Evolutionary conservation across 2,113 vertebrate species (phyloP).

Genomic region (Larimichthys crocea): DNA sequence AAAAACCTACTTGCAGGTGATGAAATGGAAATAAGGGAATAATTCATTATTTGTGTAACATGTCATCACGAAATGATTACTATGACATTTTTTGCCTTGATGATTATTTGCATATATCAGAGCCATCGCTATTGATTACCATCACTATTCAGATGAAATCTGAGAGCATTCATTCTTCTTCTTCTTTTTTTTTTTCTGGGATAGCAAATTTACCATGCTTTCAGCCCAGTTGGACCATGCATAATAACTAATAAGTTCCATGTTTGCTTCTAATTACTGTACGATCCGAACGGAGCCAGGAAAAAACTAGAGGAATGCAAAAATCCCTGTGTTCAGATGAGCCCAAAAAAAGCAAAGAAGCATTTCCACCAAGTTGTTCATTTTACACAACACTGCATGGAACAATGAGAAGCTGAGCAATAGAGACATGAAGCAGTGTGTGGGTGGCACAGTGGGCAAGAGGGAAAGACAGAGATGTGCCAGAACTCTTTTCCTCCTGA

Average conservation of each 20-base stretch:
- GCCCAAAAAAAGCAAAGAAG: conserved; percentile 40
- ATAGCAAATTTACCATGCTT: conserved; percentile 7
- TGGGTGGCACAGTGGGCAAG: conserved; percentile 66
- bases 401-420: conserved; percentile 56
- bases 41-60: conserved; percentile 30
- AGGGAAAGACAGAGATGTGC: conserved; percentile 50
- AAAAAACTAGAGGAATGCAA: conserved; percentile 15
- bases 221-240: not conserved
- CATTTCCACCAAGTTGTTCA: conserved; percentile 61
- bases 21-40: conserved; percentile 13
- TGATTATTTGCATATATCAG: conserved; percentile 25
- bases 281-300: not conserved
- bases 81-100: conserved; percentile 11
- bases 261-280: conserved; percentile 22
- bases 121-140: conserved; percentile 23
- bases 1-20: conserved; percentile 18
- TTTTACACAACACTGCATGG: conserved; percentile 64
- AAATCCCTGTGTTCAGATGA: conserved; percentile 31
- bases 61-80: conserved; percentile 27
- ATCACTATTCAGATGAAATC: conserved; percentile 19
- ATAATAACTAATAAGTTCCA: conserved; percentile 26
- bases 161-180: not conserved
- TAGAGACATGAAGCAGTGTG: conserved; percentile 56
- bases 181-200: not conserved
- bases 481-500: conserved; percentile 39